phyloP scores from a whole-genome alignment of 1,140 invertebrate species.

The Octopus sinensis region DNA sequence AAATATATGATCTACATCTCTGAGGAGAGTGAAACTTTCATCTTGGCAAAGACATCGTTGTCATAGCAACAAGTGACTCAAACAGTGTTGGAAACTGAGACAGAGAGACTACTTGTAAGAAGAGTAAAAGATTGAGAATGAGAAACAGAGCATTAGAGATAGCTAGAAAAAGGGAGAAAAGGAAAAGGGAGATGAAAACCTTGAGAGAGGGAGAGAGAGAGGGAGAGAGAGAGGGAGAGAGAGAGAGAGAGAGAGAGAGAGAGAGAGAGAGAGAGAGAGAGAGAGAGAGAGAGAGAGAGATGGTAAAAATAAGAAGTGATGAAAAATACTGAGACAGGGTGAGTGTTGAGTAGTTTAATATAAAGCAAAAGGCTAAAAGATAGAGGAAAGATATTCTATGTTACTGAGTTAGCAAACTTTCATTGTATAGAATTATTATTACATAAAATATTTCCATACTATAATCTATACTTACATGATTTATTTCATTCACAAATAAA shows the following conservation, averaged over 20 bases:
- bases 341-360: neutral
- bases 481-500: no score
- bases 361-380: no score
- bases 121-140: neutral
- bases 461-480: no score
- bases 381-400: no score
- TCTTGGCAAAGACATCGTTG: neutral
- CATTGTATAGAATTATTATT: no score
- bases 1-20: neutral
- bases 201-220: neutral
- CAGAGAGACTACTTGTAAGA: neutral
- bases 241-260: neutral
- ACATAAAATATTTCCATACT: no score
- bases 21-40: neutral
- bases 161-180: neutral
- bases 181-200: neutral
- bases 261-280: neutral
- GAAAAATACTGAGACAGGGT: neutral
- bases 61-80: neutral
- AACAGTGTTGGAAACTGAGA: neutral
- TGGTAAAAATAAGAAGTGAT: neutral
- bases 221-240: neutral
- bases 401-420: no score
- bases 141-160: neutral
- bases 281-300: neutral